Base-by-base conservation (phyloP, 2,888 invertebrate species). In the Synergus laeviventris region DNA sequence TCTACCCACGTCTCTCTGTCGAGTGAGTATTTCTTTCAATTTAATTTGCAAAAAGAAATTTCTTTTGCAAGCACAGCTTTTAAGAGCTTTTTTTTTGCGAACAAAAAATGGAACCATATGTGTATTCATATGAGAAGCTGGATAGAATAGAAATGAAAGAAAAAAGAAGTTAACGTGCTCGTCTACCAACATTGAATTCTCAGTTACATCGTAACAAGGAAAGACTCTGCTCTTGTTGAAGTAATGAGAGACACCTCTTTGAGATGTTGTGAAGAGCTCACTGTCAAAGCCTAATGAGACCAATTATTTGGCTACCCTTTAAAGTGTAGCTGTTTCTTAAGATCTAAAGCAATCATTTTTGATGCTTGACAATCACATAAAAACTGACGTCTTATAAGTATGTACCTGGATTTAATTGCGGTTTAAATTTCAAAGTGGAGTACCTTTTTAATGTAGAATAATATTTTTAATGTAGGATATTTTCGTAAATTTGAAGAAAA, bases 221-320 rank as follows among this genome's bases (percentile, higher is more conserved):
- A 70, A 70, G 42, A n/a, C 31, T 49, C n/a, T 31, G 49, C 45
- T 70, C 45, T 70, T 45, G 7, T 24, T 70, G 49, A 36, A 31
- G 73, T 82, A 81, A 83, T 76, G 78, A 82, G 79, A 81, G 75
- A 75, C 77, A 79, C 78, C 82, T 82, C 81, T 83, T 81, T 81
- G 82, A 76, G 74, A 62, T 61, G 1, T 38, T 61, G 36, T 38
- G 38, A 9, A 38, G 61, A 31, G 45, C 45, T 70, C 45, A 45
- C 66, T 70, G 70, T 49, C 70, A 70, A 70, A 70, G 70, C 24
- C 49, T 70, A 70, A 70, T 49, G 70, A 70, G 70, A 70, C 70
- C 70, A 70, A 49, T 70, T 49, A 70, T 70, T 49, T 31, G 70
- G 31, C 45, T 49, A 45, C 45, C 70, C 31, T 70, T 31, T 49